Evolutionary conservation across 2,113 vertebrate genomes (phyloP), one percentile per base, ranked within the genome.

Genomic region (Corydoras sp.): DNA sequence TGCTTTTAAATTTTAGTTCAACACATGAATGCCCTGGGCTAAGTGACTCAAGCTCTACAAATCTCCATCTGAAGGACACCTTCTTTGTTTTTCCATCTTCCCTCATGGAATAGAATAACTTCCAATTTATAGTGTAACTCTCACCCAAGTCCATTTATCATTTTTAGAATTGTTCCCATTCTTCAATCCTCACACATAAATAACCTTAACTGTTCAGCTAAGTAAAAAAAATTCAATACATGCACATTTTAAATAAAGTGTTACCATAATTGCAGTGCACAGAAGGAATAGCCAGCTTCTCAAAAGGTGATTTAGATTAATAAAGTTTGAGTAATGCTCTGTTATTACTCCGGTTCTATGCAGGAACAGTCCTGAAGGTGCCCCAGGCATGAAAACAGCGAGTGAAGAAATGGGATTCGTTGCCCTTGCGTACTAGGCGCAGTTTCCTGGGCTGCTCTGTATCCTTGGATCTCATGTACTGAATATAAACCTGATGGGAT

Each of bases 331-430:
- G n/a, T 77, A 35, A 70, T 65, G 55, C 50, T 75, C 10, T 61
- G 51, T 49, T 65, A 18, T 32, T 8, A 43, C 5, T 53, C 13
- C 73, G 64, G 59, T 1, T 83, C 76, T 92, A 98, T 4, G 91
- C 80, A 0, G 69, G 93, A 0, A 94, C 83, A 0, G 93, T 92
- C 76, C 92, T 93, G 88, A 97, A 99, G 15, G 81, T 54, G 0
- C 96, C 91, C 97, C 97, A 98, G 82, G 93, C 95, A 0, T 99
- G 97, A 87, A 98, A 99, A 89, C 97, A 98, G 82, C 94, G 94
- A 0, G 87, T 94, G 80, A 98, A 98, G 83, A 92, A 91, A 56
- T 94, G 93, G 3, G 94, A 92, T 78, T 99, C 97, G 0, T 98
- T 98, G 58, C 96, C 96, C 74, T 98, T 98, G 10, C 97, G 91